Evolutionary conservation across 2,113 vertebrate species (phyloP).

Genomic region (Sisor rabdophorus): DNA sequence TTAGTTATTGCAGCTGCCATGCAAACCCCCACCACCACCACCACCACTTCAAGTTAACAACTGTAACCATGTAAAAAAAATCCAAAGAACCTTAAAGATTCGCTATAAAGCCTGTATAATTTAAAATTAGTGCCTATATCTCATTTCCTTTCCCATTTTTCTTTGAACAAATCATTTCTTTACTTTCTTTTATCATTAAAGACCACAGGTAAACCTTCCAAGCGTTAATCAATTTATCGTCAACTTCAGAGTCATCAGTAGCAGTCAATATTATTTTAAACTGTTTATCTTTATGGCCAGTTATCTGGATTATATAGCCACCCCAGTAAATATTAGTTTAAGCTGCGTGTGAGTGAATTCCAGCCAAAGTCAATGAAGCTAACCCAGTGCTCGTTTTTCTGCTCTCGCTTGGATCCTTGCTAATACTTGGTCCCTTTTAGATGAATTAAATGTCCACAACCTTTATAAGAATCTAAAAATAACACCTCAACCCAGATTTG

Average conservation of each 20-base stretch:
- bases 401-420: background rate
- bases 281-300: slow-evolving; percentile 26
- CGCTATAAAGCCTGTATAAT: too few relatives aligned
- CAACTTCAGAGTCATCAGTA: slow-evolving; percentile 1
- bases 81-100: background rate
- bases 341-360: background rate
- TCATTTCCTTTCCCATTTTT: background rate
- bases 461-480: slow-evolving; percentile 12
- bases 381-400: background rate
- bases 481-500: background rate
- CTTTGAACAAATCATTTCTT: background rate
- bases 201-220: background rate
- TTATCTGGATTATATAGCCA: slow-evolving; percentile 3
- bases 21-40: background rate
- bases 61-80: background rate
- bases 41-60: background rate
- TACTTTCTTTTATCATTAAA: slow-evolving; percentile 4
- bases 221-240: background rate
- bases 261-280: slow-evolving; percentile 31
- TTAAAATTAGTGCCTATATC: background rate
- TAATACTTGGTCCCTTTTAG: slow-evolving; percentile 1
- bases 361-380: slow-evolving; percentile 8
- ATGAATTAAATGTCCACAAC: background rate
- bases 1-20: background rate
- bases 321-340: background rate